A percentile compares a stretch with the other conserved stretches of the same genome.
Evolutionary conservation across 2,797 vertebrate species (phyloP).

Genomic region (Enteromius mattozi): DNA sequence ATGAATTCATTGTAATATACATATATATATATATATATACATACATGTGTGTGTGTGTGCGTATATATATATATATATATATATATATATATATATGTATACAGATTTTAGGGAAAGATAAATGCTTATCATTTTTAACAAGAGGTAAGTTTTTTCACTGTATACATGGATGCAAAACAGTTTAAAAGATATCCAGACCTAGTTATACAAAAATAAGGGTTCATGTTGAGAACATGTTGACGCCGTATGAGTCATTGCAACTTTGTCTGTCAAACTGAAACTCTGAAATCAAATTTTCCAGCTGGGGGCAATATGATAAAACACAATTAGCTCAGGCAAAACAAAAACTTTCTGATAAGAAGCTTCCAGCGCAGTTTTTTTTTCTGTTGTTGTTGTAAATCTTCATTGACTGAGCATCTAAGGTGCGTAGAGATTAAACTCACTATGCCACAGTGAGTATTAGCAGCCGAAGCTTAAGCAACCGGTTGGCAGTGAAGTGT

Average conservation of each 20-base stretch:
- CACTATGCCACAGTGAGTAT: slow-evolving; percentile 45
- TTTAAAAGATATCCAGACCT: background rate
- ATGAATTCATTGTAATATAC: background rate
- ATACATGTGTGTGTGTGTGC: no score
- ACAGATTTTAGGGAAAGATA: background rate
- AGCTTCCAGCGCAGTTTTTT: slow-evolving; percentile 22
- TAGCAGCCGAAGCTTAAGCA: slow-evolving; percentile 47
- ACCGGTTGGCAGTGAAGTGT: slow-evolving; percentile 43
- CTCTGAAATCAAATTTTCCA: slow-evolving; percentile 12
- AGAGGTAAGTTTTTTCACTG: background rate
- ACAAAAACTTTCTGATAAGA: slow-evolving; percentile 41
- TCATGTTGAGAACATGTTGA: background rate
- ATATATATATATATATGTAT: no score
- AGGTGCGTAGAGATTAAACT: slow-evolving; percentile 49
- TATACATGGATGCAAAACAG: background rate
- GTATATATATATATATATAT: no score
- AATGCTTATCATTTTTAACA: background rate
- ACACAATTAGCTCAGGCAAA: slow-evolving; percentile 43
- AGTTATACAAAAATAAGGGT: background rate
- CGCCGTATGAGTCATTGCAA: background rate
- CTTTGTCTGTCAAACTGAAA: slow-evolving; percentile 27
- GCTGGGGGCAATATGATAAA: slow-evolving; percentile 20
- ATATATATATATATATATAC: no score
- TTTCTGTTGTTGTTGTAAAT: slow-evolving; percentile 39
- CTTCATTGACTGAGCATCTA: slow-evolving; percentile 51